A percentile compares a stretch with the other conserved stretches of the same genome.
Conservation (phyloP, 2,797 vertebrate genomes). For the Nothura maculosa region DNA sequence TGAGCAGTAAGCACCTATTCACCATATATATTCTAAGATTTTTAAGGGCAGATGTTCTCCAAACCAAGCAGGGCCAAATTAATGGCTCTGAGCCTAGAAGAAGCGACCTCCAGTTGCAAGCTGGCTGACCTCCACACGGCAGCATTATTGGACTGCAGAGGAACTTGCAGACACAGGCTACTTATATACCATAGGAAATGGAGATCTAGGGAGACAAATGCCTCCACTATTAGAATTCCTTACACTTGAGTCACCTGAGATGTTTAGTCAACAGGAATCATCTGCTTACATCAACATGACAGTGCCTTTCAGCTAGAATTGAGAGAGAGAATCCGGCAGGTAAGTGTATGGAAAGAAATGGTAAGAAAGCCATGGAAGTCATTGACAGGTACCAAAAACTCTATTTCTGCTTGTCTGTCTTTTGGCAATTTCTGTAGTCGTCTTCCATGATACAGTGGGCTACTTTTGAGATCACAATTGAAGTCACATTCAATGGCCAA, state of each 20-base stretch:
- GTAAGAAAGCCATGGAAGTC: neutral
- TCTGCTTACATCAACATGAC: neutral
- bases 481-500: neutral
- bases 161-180: slow-evolving; percentile 55
- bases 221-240: slow-evolving; percentile 50
- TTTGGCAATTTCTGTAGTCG: neutral
- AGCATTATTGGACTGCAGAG: slow-evolving; percentile 37
- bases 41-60: neutral
- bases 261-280: slow-evolving; percentile 32
- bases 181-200: slow-evolving; percentile 50
- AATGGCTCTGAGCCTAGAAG: slow-evolving; percentile 11
- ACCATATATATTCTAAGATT: neutral
- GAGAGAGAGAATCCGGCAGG: neutral
- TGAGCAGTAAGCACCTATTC: neutral
- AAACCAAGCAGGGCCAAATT: neutral
- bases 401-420: neutral
- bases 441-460: neutral
- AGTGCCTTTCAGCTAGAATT: neutral
- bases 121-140: slow-evolving; percentile 21
- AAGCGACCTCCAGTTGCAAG: slow-evolving; percentile 35
- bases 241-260: slow-evolving; percentile 60
- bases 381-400: accelerated
- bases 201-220: slow-evolving; percentile 50
- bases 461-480: neutral
- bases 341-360: neutral